These are phyloP conservation scores for Conchocele bisecta DNA, from an alignment of 2,888 invertebrate species.

Conservation along the genomic window DNA sequence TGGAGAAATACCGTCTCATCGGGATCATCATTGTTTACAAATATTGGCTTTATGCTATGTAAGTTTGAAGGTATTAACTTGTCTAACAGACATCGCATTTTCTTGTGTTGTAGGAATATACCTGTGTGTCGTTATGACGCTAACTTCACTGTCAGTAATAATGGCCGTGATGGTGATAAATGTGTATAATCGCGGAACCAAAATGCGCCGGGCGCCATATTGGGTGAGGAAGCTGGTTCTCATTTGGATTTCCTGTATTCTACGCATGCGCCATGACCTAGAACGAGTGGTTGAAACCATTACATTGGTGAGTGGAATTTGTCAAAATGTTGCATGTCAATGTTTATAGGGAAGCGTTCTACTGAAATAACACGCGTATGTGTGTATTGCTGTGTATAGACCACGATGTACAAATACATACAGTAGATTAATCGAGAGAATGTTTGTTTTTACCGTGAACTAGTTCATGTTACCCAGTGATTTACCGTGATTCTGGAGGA, in stretches of 20 bases:
- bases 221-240: constrained; percentile 76
- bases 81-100: not conserved
- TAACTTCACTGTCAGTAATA: constrained; percentile 84
- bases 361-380: too few relatives aligned
- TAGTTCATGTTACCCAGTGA: too few relatives aligned
- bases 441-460: too few relatives aligned
- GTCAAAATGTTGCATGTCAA: not conserved
- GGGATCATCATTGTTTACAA: too few relatives aligned
- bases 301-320: constrained; percentile 70
- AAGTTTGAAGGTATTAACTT: too few relatives aligned
- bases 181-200: constrained; percentile 83
- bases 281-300: constrained; percentile 74
- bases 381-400: too few relatives aligned
- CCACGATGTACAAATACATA: too few relatives aligned
- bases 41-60: too few relatives aligned
- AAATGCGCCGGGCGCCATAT: constrained; percentile 74
- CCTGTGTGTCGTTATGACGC: constrained; percentile 85
- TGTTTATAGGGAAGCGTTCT: not conserved
- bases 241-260: constrained; percentile 69
- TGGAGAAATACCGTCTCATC: too few relatives aligned
- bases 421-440: too few relatives aligned
- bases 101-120: constrained; percentile 83
- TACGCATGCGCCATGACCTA: constrained; percentile 77
- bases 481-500: too few relatives aligned
- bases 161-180: constrained; percentile 86